Conservation (phyloP, 1,140 invertebrate genomes). For the Drosophila gunungcola region DNA sequence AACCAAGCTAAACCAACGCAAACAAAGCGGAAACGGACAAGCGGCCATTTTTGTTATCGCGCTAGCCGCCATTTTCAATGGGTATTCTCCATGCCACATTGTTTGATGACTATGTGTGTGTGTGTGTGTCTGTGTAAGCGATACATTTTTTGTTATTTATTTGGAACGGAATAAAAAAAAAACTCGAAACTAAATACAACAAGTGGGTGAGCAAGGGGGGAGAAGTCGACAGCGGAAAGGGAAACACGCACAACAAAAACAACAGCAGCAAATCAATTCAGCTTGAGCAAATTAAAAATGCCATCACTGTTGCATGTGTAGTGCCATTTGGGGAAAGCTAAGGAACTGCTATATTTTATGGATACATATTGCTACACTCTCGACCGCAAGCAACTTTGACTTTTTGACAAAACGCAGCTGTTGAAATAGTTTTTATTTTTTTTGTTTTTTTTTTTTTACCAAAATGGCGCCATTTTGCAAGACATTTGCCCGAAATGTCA, state of each 20-base stretch:
- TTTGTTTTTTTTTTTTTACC: conserved; percentile 4
- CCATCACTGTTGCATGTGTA: conserved; percentile 62
- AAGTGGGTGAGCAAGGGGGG: conserved; percentile 10
- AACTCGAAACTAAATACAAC: conserved; percentile 24
- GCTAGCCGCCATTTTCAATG: conserved; percentile 70
- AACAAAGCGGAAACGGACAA: conserved; percentile 76
- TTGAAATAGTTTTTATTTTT: conserved; percentile 49
- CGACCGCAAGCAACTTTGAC: conserved; percentile 39
- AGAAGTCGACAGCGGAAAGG: conserved; percentile 59
- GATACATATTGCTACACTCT: background rate
- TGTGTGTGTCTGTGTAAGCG: conserved; percentile 23
- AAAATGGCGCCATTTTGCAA: conserved; percentile 59
- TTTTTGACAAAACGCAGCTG: conserved; percentile 71
- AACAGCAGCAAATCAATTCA: conserved; percentile 64
- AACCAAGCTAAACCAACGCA: conserved; percentile 68
- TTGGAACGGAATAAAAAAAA: conserved; percentile 24
- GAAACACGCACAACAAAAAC: conserved; percentile 54
- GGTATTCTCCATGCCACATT: conserved; percentile 17
- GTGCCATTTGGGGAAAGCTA: conserved; percentile 35
- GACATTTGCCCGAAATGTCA: conserved; percentile 40
- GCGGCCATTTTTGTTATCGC: conserved; percentile 80
- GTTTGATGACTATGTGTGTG: conserved; percentile 19
- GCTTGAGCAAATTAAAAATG: conserved; percentile 74
- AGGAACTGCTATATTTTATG: background rate
- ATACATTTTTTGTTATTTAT: conserved; percentile 65